phyloP scores from a whole-genome alignment of 2,113 vertebrate genomes.

The Xerus inauris region DNA sequence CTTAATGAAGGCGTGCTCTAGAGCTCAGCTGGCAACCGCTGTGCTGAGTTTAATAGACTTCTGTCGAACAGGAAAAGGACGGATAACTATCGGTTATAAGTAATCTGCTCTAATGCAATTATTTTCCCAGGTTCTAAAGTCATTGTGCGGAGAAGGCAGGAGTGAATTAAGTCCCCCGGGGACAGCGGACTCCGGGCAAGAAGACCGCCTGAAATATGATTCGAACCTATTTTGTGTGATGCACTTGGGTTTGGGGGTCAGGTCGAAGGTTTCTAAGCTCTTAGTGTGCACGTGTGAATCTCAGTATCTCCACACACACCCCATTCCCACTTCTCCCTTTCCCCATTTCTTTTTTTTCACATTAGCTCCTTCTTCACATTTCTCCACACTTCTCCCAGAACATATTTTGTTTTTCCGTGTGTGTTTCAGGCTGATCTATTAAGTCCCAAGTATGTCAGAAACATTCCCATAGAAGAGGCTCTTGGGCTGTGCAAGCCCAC shows the following conservation, averaged over 20 bases:
- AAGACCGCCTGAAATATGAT: slow-evolving; percentile 50
- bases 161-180: slow-evolving; percentile 52
- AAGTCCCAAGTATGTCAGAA: neutral
- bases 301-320: too few relatives aligned
- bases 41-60: slow-evolving; percentile 80
- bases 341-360: neutral
- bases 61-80: slow-evolving; percentile 71
- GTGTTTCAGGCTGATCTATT: neutral
- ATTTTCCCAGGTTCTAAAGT: slow-evolving; percentile 73
- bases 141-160: slow-evolving; percentile 50
- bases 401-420: neutral
- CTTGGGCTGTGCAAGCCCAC: neutral
- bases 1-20: slow-evolving; percentile 76
- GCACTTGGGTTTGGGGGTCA: neutral
- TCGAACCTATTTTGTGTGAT: slow-evolving; percentile 47
- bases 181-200: neutral
- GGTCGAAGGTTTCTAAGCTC: neutral
- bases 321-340: too few relatives aligned
- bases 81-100: slow-evolving; percentile 74
- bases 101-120: slow-evolving; percentile 79
- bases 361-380: neutral
- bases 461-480: neutral
- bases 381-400: neutral
- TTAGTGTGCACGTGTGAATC: neutral
- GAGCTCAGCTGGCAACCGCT: slow-evolving; percentile 74